phyloP scores from a whole-genome alignment of 2,888 invertebrate genomes.

The Ganaspis brasiliensis region DNA sequence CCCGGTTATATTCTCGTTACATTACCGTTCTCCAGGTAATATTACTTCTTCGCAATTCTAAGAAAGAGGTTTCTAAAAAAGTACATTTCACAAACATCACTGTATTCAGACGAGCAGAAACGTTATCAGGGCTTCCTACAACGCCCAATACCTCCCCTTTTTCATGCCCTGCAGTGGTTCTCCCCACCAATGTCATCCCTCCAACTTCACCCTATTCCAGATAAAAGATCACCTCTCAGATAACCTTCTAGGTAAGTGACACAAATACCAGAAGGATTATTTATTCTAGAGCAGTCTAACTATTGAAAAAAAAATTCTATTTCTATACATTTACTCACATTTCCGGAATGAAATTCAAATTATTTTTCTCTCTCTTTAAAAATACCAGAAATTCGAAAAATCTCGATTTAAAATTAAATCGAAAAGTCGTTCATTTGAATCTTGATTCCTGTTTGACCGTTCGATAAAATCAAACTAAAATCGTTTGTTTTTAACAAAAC shows the following conservation, averaged over 20 bases:
- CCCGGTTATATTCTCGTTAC: no score
- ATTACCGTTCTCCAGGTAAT: no score
- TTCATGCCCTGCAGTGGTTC: background rate
- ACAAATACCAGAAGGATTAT: conserved; percentile 8
- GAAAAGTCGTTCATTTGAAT: no score
- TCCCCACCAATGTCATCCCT: conserved; percentile 50
- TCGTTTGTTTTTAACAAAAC: background rate
- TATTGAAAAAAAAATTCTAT: no score
- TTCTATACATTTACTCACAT: no score
- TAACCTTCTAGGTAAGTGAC: conserved; percentile 27
- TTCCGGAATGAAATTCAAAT: no score
- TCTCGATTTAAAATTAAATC: no score
- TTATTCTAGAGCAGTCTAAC: background rate
- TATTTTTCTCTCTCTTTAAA: no score
- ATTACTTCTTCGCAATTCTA: no score
- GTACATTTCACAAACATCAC: conserved; percentile 1
- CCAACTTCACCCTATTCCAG: conserved; percentile 6
- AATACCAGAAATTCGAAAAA: no score
- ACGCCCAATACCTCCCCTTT: conserved; percentile 29
- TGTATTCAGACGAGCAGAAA: background rate
- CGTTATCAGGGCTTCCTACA: conserved; percentile 37
- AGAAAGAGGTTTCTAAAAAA: background rate
- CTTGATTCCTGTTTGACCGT: no score
- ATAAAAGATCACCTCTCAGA: conserved; percentile 27
- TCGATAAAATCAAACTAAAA: background rate